A percentile compares a stretch with the other conserved stretches of the same genome.
These are phyloP conservation scores for Oplegnathus fasciatus DNA, from an alignment of 2,113 vertebrate species.

Conservation along the genomic window DNA sequence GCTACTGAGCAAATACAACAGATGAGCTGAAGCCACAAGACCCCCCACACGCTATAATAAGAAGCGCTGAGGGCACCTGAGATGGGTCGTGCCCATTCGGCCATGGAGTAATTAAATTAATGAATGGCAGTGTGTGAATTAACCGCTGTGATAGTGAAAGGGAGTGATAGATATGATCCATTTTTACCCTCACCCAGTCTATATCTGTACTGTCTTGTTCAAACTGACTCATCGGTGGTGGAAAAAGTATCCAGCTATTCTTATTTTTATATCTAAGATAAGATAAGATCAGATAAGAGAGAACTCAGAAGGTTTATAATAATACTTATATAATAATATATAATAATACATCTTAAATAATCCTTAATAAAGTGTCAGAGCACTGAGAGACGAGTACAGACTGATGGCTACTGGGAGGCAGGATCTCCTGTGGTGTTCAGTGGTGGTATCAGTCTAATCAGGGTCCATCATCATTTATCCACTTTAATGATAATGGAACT, in stretches of 20 bases:
- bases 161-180: slow-evolving; percentile 46
- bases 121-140: slow-evolving; percentile 67
- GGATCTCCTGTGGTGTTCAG: neutral
- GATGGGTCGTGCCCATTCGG: slow-evolving; percentile 51
- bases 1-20: slow-evolving; percentile 77
- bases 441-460: neutral
- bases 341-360: neutral
- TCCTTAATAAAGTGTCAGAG: neutral
- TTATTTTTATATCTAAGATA: neutral
- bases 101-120: slow-evolving; percentile 65
- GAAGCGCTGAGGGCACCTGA: slow-evolving; percentile 69
- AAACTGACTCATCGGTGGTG: neutral
- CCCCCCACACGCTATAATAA: slow-evolving; percentile 66
- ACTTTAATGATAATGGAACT: neutral
- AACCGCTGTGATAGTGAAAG: slow-evolving; percentile 45
- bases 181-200: slow-evolving; percentile 28
- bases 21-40: slow-evolving; percentile 75
- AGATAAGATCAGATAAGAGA: neutral
- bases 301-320: neutral
- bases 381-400: neutral
- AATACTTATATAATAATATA: no score
- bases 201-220: slow-evolving; percentile 4
- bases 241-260: neutral
- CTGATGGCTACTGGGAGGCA: neutral
- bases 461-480: neutral